These are phyloP conservation scores for Serinus canaria DNA, from an alignment of 2,113 vertebrate genomes.

Conservation along the genomic window DNA sequence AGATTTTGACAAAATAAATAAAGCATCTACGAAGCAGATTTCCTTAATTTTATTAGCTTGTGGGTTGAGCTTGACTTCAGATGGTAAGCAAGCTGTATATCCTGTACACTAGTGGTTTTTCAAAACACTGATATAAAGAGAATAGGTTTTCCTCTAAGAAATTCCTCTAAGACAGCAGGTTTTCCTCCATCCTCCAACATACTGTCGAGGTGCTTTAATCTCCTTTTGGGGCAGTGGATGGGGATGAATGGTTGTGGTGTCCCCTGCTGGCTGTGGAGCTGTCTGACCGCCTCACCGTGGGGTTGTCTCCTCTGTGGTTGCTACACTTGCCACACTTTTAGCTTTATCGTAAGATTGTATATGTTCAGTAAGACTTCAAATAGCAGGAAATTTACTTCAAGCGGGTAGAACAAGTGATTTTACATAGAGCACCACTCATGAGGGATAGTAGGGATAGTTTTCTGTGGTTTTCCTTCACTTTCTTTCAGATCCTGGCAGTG, in stretches of 20 bases:
- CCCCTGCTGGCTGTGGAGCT: neutral
- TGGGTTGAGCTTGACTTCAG: neutral
- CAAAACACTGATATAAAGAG: neutral
- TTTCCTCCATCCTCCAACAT: neutral
- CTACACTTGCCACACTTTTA: neutral
- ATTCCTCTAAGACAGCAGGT: neutral
- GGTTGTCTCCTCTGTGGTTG: neutral
- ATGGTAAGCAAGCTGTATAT: neutral
- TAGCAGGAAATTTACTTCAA: neutral
- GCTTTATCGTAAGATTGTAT: neutral
- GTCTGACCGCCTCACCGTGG: rapidly evolving
- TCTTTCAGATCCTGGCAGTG: neutral
- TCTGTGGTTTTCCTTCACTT: neutral
- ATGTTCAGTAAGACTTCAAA: neutral
- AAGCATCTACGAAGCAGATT: rapidly evolving
- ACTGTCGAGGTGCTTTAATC: too few species aligned
- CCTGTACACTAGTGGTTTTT: neutral
- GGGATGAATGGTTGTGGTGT: neutral
- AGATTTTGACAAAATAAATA: neutral
- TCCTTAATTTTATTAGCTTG: neutral
- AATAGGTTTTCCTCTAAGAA: neutral
- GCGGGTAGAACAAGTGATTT: neutral
- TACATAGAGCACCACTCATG: neutral
- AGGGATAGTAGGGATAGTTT: neutral
- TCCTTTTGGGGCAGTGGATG: neutral